Base-by-base conservation (phyloP, 1,140 invertebrate genomes). In the Potamilus streckersoni region DNA sequence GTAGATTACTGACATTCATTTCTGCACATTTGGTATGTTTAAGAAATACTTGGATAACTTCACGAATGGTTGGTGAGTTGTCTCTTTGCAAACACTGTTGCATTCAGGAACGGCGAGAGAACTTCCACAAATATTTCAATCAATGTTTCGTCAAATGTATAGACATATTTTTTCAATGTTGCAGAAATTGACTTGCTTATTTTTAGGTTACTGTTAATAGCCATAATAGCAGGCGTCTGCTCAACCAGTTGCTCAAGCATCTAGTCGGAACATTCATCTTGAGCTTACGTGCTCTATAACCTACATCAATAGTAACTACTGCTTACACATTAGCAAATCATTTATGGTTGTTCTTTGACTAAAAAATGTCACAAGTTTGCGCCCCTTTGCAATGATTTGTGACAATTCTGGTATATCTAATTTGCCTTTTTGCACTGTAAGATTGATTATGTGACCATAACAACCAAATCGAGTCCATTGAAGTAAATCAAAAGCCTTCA, bases 391-490 rank as follows among this genome's bases (percentile, higher is more conserved):
- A 38, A 38, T 38, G 38, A 38, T 38, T 38, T 3, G 1, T 38
- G 38, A 38, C 38, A 38, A 3, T 38, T 38, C 38, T 38, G 13
- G 63, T 19, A 62, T n/a, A 31, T 15, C 31, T 4, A 78, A 16
- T 23, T 23, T 23, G 5, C 68, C 55, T 74, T 79, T 57, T 60
- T 71, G 76, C 8, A 79, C 73, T 16, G 79, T 58, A 1, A 81
- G 38, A 38, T 79, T 81, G 12, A 81, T 81, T 59, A 76, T 57
- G 55, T 81, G 79, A 15, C 76, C 76, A 67, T 78, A 78, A 56
- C 70, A 81, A 8, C 79, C 73, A 66, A 73, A 76, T 23, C 76
- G 19, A n/a, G 11, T 15, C 79, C 73, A 78, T 5, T 68, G 59
- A 19, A 81, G 49, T 49, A 76, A 59, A 19, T 69, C 20, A 70